Conservation (phyloP, 1,140 invertebrate species). For the Zaprionus kolodkinae region DNA sequence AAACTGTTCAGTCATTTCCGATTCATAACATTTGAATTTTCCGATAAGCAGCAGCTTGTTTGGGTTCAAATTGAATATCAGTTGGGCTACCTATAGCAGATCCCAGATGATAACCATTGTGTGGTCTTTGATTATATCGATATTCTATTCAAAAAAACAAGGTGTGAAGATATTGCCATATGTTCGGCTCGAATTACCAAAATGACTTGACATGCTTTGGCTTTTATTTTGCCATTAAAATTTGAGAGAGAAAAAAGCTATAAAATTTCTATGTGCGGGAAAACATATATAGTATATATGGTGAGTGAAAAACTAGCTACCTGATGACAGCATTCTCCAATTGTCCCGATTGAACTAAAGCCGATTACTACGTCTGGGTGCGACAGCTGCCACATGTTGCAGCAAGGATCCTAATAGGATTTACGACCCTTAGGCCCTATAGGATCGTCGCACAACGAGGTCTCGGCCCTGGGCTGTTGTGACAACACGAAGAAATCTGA, state of each 20-base stretch:
- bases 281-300: not conserved
- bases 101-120: conserved; percentile 3
- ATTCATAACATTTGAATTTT: conserved; percentile 40
- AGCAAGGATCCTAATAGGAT: conserved; percentile 66
- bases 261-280: conserved; percentile 12
- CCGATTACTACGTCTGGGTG: conserved; percentile 44
- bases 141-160: conserved; percentile 2
- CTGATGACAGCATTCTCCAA: conserved; percentile 53
- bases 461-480: conserved; percentile 50
- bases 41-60: conserved; percentile 46
- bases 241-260: conserved; percentile 1
- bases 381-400: conserved; percentile 64
- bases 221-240: conserved; percentile 35
- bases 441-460: conserved; percentile 31
- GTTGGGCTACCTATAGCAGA: conserved; percentile 27
- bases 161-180: conserved; percentile 39
- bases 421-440: conserved; percentile 64
- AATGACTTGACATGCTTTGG: conserved; percentile 19
- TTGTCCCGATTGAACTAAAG: conserved; percentile 61
- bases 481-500: conserved; percentile 70
- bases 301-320: no score
- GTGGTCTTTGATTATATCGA: conserved; percentile 1
- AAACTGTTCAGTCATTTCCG: conserved; percentile 67
- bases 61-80: conserved; percentile 20
- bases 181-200: conserved; percentile 8